These are phyloP conservation scores for Stratiomys singularior DNA, from an alignment of 2,888 invertebrate species.

Conservation along the genomic window DNA sequence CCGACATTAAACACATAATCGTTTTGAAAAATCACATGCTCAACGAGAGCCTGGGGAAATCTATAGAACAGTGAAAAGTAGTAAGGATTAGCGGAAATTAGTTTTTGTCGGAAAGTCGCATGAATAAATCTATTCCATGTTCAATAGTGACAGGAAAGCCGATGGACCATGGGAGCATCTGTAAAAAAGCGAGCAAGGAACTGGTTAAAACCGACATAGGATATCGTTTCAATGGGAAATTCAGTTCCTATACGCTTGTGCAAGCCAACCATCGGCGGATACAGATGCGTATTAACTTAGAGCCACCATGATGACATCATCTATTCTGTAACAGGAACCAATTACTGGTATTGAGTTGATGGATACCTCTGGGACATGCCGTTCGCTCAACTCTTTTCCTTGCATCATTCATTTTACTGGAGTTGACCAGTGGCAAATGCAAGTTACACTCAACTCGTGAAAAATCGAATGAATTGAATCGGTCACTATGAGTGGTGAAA, in stretches of 20 bases:
- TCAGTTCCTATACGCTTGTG: neutral
- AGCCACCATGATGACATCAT: constrained; percentile 31
- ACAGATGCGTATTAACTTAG: constrained; percentile 14
- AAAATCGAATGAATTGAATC: constrained; percentile 21
- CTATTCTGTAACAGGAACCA: constrained; percentile 36
- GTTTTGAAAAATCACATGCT: neutral
- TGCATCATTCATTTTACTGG: constrained; percentile 8
- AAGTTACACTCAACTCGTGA: neutral
- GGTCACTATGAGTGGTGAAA: neutral
- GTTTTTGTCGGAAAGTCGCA: constrained; percentile 6
- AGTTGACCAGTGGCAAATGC: neutral
- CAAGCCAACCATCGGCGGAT: neutral
- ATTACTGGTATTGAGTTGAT: constrained; percentile 39
- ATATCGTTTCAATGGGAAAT: neutral
- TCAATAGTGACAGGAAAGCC: constrained; percentile 12
- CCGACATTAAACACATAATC: too few relatives aligned
- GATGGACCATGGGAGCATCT: neutral
- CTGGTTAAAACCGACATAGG: neutral
- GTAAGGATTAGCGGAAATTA: constrained; percentile 19
- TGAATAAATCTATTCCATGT: constrained; percentile 33
- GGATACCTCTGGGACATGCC: constrained; percentile 31
- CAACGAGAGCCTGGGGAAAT: neutral
- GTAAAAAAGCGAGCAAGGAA: neutral
- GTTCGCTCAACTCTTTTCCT: neutral
- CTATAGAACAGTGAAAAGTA: neutral